A percentile compares a stretch with the other conserved stretches of the same genome.
These are phyloP conservation scores for Podargus strigoides DNA, from an alignment of 2,797 vertebrate species.

Conservation along the genomic window DNA sequence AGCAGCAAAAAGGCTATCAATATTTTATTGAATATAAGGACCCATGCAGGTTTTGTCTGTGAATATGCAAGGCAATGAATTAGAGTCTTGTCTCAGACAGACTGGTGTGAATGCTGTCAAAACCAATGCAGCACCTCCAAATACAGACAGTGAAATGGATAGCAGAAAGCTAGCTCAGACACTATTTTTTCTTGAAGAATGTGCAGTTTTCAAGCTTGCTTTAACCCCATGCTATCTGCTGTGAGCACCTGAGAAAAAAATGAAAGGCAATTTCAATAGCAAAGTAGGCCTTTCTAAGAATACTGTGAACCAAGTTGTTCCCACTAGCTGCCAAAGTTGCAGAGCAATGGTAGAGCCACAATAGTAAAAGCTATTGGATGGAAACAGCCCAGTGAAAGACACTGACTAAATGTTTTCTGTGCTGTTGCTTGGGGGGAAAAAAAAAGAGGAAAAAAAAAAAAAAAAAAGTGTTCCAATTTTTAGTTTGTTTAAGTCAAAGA, in stretches of 20 bases:
- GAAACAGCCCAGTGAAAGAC: neutral
- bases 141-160: neutral
- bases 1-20: slow-evolving; percentile 2
- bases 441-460: too few species aligned
- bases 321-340: neutral
- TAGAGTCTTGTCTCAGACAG: neutral
- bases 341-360: neutral
- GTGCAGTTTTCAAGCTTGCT: neutral
- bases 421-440: neutral
- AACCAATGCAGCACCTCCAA: neutral
- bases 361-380: neutral
- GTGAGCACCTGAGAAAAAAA: neutral
- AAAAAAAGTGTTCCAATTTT: neutral
- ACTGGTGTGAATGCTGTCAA: neutral
- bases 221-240: neutral
- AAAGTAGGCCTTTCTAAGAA: neutral
- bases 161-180: neutral
- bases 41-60: rapidly evolving
- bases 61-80: slow-evolving; percentile 6
- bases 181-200: neutral
- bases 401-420: neutral
- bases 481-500: neutral
- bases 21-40: slow-evolving; percentile 40
- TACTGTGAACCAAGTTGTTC: neutral
- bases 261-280: neutral